Conservation (phyloP, 2,113 vertebrate genomes). For the Crotophaga sulcirostris region DNA sequence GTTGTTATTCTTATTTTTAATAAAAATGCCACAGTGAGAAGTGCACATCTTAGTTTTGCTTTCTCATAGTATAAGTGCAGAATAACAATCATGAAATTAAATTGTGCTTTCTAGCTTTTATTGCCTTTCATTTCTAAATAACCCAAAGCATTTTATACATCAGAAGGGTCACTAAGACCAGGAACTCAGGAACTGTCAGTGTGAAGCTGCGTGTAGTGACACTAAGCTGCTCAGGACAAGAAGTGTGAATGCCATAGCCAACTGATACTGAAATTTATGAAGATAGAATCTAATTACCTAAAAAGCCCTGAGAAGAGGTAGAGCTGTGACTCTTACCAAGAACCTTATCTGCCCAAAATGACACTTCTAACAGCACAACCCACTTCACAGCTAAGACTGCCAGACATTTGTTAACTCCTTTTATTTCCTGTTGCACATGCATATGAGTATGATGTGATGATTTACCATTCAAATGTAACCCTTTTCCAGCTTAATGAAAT, state of each 20-base stretch:
- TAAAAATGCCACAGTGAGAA: background rate
- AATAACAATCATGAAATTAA: background rate
- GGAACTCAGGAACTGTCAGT: background rate
- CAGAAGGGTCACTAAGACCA: constrained; percentile 1
- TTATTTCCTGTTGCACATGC: background rate
- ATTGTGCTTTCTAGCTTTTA: background rate
- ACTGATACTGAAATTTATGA: background rate
- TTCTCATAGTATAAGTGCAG: background rate
- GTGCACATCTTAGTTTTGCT: background rate
- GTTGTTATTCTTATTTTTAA: constrained; percentile 5
- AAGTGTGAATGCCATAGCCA: background rate
- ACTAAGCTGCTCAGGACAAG: constrained; percentile 1
- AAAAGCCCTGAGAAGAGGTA: background rate
- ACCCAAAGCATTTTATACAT: background rate
- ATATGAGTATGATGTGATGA: background rate
- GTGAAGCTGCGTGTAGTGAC: background rate
- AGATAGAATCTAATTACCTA: background rate
- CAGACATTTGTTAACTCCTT: background rate
- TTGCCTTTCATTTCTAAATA: constrained; percentile 22
- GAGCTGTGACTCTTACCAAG: background rate
- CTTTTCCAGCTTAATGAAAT: background rate
- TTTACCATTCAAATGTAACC: background rate
- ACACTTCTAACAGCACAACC: background rate
- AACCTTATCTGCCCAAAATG: background rate
- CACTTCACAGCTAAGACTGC: background rate